Evolutionary conservation across 37 sponge, comb jelly and placozoan genomes (phyloP).

Genomic region (Ephydatia muelleri): DNA sequence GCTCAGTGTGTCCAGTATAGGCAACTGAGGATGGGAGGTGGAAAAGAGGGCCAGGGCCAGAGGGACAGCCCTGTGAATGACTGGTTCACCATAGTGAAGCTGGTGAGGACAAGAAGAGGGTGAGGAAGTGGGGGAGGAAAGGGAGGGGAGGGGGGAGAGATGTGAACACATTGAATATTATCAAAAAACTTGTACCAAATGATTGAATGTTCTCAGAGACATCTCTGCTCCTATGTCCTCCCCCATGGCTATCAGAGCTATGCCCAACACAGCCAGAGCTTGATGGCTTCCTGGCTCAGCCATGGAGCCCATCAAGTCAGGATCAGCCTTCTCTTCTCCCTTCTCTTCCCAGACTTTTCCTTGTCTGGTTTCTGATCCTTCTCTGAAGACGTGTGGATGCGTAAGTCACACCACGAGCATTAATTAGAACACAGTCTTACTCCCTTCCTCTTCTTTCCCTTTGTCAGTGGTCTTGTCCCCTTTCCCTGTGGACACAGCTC

Average conservation of each 20-base stretch:
- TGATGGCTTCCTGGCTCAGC: slow-evolving; percentile 87
- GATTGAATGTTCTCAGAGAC: slow-evolving; percentile 86
- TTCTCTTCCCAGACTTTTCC: slow-evolving; percentile 8
- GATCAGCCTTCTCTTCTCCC: slow-evolving; percentile 11
- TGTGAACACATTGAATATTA: no score
- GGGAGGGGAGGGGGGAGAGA: no score
- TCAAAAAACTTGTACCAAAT: slow-evolving; percentile 83
- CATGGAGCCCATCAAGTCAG: slow-evolving; percentile 45
- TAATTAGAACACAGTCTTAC: no score
- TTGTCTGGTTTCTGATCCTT: no score
- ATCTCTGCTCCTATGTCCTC: slow-evolving; percentile 95
- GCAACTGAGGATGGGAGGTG: slow-evolving; percentile 91
- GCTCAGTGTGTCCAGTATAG: slow-evolving; percentile 89
- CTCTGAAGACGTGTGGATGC: no score
- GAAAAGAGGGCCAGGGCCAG: slow-evolving; percentile 94
- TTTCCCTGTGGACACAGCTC: no score
- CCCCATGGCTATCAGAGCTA: slow-evolving; percentile 94
- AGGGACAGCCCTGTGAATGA: slow-evolving; percentile 89
- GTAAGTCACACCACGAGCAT: no score
- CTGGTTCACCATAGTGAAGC: slow-evolving; percentile 93
- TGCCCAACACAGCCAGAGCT: slow-evolving; percentile 87
- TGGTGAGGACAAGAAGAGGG: no score
- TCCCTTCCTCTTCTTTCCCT: no score
- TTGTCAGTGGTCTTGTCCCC: no score
- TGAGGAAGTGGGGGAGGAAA: no score